Base-by-base conservation (phyloP, 1,140 invertebrate species). In the Aethina tumida region DNA sequence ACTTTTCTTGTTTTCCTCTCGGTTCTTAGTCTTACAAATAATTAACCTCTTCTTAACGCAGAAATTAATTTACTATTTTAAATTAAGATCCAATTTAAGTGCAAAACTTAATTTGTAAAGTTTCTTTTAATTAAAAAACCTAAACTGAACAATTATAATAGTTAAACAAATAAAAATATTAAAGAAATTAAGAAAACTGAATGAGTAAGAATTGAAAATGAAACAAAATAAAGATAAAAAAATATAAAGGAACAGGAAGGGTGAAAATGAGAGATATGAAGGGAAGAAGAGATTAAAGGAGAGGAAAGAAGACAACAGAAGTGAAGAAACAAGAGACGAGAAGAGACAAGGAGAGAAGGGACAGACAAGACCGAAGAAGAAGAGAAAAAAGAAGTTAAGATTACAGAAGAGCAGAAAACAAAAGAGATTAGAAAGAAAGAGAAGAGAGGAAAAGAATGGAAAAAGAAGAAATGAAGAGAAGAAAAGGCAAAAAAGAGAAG, bases 261-360 rank as follows among this genome's bases (percentile, higher is more conserved):
- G 13, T 8, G 13, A 17, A 34, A 6, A 17, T 8, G 17, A 15
- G 32, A 22, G 17, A 22, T 8, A 15, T 12, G 15, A 17, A 22
- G 17, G 19, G 32, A 34, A 12, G 12, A 13, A 15, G 17, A 15
- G 15, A 15, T 8, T 9, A 12, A 15, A 13, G 12, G 32, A 24
- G 15, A 12, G 19, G 32, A 22, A 13, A 34, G 32, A n/a, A 34
- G 35, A 28, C 18, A 37, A 33, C 14, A 43, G 19, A 35, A 20
- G 41, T 21, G 35, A 27, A 32, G 24, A 32, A 46, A 52, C 47
- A 45, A 48, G 44, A 47, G 45, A 43, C 39, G 37, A 35, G 14
- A 17, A 34, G 32, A 22, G 32, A 17, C 12, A 34, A 17, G 12
- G 32, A 17, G 32, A 34, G 32, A 22, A 17, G 13, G 32, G 12